Evolutionary conservation across 2,797 vertebrate genomes (phyloP), one percentile per base, ranked within the genome.

Genomic region (Liparis tanakae): DNA sequence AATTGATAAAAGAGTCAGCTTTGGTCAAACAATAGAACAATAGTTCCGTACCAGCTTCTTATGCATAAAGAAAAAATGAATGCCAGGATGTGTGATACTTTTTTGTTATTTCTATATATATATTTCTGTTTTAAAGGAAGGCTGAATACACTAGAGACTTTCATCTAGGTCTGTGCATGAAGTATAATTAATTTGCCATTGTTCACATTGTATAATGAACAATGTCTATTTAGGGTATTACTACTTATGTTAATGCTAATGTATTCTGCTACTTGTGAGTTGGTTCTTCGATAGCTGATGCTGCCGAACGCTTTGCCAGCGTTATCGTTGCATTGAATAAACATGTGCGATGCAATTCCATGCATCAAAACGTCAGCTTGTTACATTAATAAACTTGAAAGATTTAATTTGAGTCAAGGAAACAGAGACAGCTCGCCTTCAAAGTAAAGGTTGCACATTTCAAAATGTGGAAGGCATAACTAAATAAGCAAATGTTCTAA

Each of bases 11-110:
- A 64, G 80, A 72, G 78, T 75, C 22, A 5, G 4, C 71, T 89
- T 74, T 80, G 62, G 78, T 48, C 64, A 82, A 87, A 94, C 91
- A 94, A 93, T 92, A 68, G 92, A 92, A 94, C 90, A 93, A 93
- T 94, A 79, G 87, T 76, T 78, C 81, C 85, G 81, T 78, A 77
- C 78, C 18, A 15, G 56, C 82, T 76, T 70, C 80, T 80, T 80
- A 78, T 91, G 89, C 91, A 87, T 86, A 82, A 72, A 90, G 86
- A 90, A 87, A 30, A 30, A 88, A 87, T 90, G 90, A 93, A 93
- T 87, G 80, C 73, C 90, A 92, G 93, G 89, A 92, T 88, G 87
- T 92, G 67, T 20, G 20, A 4, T 51, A 48, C 33, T 22, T 80
- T 72, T 80, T 73, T 65, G 67, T 22, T 37, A 20, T 48, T 44